Evolutionary conservation across 2,113 vertebrate species (phyloP).

Genomic region (Chascanopsetta lugubris): DNA sequence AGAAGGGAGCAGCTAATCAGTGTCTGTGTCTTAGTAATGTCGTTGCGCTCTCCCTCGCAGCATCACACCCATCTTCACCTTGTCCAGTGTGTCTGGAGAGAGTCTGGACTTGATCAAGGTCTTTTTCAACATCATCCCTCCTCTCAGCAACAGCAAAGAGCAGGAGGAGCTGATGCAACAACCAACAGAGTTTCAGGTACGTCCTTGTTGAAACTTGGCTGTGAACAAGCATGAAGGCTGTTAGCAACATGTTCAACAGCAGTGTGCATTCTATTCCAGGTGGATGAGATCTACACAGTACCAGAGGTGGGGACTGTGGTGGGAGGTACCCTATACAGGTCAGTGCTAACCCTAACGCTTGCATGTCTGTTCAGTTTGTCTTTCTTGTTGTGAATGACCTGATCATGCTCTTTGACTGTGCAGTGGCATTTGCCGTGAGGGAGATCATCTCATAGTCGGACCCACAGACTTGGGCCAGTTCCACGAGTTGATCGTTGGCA

Average conservation of each 20-base stretch:
- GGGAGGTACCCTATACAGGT: conserved; percentile 97
- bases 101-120: conserved; percentile 95
- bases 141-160: conserved; percentile 96
- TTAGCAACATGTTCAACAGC: background rate
- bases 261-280: conserved; percentile 76
- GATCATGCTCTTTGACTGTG: conserved; percentile 20
- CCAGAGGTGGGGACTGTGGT: conserved; percentile 98
- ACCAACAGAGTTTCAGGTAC: conserved; percentile 95
- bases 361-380: background rate
- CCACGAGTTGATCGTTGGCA: conserved; percentile 90
- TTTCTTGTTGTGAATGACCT: background rate
- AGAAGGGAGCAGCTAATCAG: background rate
- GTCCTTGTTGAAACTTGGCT: background rate
- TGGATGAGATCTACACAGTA: conserved; percentile 98
- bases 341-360: too few relatives aligned
- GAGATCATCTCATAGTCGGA: conserved; percentile 93
- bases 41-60: conserved; percentile 68
- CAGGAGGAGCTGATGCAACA: conserved; percentile 99
- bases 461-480: conserved; percentile 92
- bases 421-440: conserved; percentile 97
- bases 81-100: conserved; percentile 96
- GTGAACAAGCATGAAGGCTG: background rate
- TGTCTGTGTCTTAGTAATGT: conserved; percentile 1
- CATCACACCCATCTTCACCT: conserved; percentile 95
- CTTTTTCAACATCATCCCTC: conserved; percentile 97